These are phyloP conservation scores for Pammene fasciana DNA, from an alignment of 2,888 invertebrate species.

Conservation along the genomic window DNA sequence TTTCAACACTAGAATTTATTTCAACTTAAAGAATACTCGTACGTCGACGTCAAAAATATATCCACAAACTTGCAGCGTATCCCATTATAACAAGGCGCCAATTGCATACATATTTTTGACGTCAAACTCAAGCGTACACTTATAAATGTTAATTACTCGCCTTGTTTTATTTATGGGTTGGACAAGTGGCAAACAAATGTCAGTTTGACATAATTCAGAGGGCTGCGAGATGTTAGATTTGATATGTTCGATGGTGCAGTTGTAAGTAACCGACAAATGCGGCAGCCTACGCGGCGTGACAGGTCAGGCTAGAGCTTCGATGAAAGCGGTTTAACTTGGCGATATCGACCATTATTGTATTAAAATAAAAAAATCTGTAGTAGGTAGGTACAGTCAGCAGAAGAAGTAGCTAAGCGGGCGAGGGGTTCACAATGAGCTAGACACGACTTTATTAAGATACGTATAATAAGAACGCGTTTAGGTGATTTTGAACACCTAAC, in stretches of 20 bases:
- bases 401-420: no score
- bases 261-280: slow-evolving; percentile 16
- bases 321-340: background rate
- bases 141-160: slow-evolving; percentile 48
- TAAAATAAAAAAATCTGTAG: no score
- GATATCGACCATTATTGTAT: no score
- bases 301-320: background rate
- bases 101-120: background rate
- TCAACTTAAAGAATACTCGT: slow-evolving; percentile 3
- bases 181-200: slow-evolving; percentile 30
- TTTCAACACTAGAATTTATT: slow-evolving; percentile 18
- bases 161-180: slow-evolving; percentile 66
- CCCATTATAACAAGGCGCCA: background rate
- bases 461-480: no score
- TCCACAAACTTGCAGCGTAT: background rate
- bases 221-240: slow-evolving; percentile 30
- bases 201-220: slow-evolving; percentile 22
- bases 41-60: background rate
- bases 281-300: slow-evolving; percentile 1
- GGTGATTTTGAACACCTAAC: no score
- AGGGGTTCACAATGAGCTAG: no score
- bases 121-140: background rate
- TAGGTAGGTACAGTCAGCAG: no score
- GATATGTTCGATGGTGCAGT: slow-evolving; percentile 16
- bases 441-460: no score